These are phyloP conservation scores for Micropterix aruncella DNA, from an alignment of 2,888 invertebrate genomes.

Conservation along the genomic window DNA sequence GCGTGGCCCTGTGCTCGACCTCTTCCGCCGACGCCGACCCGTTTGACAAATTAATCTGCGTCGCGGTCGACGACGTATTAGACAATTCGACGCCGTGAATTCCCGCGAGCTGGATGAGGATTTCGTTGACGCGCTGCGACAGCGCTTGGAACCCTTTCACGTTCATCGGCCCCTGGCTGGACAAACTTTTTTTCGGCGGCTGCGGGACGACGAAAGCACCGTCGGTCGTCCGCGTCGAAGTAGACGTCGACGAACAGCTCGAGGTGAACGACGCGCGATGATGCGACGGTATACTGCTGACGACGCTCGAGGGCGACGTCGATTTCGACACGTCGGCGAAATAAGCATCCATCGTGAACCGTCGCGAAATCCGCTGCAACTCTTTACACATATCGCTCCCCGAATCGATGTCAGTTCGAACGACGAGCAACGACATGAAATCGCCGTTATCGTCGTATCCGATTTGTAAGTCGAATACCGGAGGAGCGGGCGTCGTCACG, in stretches of 20 bases:
- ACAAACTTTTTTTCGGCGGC: slow-evolving; percentile 29
- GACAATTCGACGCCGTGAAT: slow-evolving; percentile 20
- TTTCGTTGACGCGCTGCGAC: slow-evolving; percentile 30
- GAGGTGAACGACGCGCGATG: slow-evolving; percentile 32
- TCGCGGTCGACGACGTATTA: slow-evolving; percentile 21
- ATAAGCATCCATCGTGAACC: slow-evolving; percentile 33
- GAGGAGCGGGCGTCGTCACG: slow-evolving; percentile 16
- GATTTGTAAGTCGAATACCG: slow-evolving; percentile 31
- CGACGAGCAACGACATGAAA: slow-evolving; percentile 29
- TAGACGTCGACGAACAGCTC: slow-evolving; percentile 25
- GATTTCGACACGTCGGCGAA: slow-evolving; percentile 29
- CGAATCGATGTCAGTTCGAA: slow-evolving; percentile 30
- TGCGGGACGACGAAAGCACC: slow-evolving; percentile 35
- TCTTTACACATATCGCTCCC: slow-evolving; percentile 35
- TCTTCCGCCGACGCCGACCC: slow-evolving; percentile 33
- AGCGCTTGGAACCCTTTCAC: slow-evolving; percentile 32
- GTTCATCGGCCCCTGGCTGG: slow-evolving; percentile 23
- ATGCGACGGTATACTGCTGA: slow-evolving; percentile 19
- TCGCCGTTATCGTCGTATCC: slow-evolving; percentile 33
- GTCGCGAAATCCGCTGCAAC: slow-evolving; percentile 33
- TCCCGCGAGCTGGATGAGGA: slow-evolving; percentile 29
- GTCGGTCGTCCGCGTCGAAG: slow-evolving; percentile 29
- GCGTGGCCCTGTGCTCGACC: slow-evolving; percentile 29
- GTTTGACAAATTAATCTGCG: slow-evolving; percentile 15
- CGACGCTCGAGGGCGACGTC: slow-evolving; percentile 34